Evolutionary conservation across 1,140 invertebrate genomes (phyloP).

Genomic region (Drosophila truncata): DNA sequence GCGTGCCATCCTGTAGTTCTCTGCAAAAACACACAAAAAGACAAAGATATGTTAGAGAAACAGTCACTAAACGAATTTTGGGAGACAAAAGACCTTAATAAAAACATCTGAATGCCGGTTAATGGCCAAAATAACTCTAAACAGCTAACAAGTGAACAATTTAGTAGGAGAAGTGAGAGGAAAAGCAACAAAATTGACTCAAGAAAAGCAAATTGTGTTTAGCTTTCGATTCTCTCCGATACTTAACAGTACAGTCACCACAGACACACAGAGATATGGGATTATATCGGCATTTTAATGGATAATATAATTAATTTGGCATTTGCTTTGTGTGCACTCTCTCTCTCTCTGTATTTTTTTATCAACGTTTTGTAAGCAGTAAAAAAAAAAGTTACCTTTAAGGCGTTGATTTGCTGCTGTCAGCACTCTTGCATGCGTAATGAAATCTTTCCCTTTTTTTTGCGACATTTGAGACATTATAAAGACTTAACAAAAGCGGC

Average conservation of each 20-base stretch:
- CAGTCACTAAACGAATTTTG: not conserved
- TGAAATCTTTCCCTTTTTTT: conserved; percentile 34
- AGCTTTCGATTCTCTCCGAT: conserved; percentile 6
- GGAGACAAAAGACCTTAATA: not conserved
- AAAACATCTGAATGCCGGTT: conserved; percentile 1
- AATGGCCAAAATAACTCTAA: not conserved
- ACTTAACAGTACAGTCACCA: conserved; percentile 36
- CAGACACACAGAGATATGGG: not conserved
- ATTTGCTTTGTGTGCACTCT: conserved; percentile 31
- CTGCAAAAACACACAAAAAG: conserved; percentile 86
- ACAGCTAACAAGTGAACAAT: conserved; percentile 2
- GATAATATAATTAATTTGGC: conserved; percentile 56
- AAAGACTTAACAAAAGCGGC: conserved; percentile 3
- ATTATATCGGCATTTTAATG: conserved; percentile 34
- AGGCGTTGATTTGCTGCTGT: conserved; percentile 55
- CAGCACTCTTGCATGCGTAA: conserved; percentile 66
- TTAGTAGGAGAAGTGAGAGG: not conserved
- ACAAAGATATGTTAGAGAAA: not conserved
- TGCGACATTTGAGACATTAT: conserved; percentile 38
- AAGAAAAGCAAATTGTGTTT: conserved; percentile 8
- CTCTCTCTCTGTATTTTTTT: not conserved
- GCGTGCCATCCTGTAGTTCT: conserved; percentile 94
- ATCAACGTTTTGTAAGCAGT: conserved; percentile 14
- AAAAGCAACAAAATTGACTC: not conserved
- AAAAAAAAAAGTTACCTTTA: not conserved